phyloP scores from a whole-genome alignment of 2,888 invertebrate genomes.

The Acleris cristana region DNA sequence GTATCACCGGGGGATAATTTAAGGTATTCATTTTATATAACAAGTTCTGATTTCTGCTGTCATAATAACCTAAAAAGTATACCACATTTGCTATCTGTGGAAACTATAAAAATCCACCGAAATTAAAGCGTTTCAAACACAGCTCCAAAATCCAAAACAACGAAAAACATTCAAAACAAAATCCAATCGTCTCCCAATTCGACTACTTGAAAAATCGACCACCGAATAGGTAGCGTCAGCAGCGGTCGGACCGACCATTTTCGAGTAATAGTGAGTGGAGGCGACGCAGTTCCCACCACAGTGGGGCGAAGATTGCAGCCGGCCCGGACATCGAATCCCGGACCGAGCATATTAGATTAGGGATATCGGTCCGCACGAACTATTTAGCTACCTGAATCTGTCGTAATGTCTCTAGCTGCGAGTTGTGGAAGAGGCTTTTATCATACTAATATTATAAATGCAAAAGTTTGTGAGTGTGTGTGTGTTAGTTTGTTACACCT shows the following conservation, averaged over 20 bases:
- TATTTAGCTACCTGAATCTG: constrained; percentile 63
- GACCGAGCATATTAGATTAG: constrained; percentile 72
- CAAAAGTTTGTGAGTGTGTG: too few species aligned
- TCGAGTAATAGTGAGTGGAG: constrained; percentile 48
- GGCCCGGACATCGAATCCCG: constrained; percentile 45
- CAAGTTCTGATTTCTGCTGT: too few species aligned
- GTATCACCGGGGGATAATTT: too few species aligned
- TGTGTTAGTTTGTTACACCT: too few species aligned
- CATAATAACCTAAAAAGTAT: too few species aligned
- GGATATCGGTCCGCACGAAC: constrained; percentile 63
- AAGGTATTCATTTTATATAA: too few species aligned
- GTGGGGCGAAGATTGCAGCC: constrained; percentile 40
- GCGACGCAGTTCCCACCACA: constrained; percentile 53
- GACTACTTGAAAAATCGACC: constrained; percentile 10
- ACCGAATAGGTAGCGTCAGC: constrained; percentile 2
- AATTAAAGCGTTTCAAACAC: too few species aligned
- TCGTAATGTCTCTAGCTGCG: constrained; percentile 45
- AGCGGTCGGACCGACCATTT: constrained; percentile 8
- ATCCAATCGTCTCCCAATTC: constrained; percentile 1
- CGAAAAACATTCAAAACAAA: neutral
- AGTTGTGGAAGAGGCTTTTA: constrained; percentile 45
- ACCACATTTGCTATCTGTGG: too few species aligned
- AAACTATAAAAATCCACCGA: too few species aligned
- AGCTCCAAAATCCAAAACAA: neutral
- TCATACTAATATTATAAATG: too few species aligned